These are phyloP conservation scores for Muricea muricata DNA, from an alignment of 92 coral and sea anemone genomes.

Conservation along the genomic window DNA sequence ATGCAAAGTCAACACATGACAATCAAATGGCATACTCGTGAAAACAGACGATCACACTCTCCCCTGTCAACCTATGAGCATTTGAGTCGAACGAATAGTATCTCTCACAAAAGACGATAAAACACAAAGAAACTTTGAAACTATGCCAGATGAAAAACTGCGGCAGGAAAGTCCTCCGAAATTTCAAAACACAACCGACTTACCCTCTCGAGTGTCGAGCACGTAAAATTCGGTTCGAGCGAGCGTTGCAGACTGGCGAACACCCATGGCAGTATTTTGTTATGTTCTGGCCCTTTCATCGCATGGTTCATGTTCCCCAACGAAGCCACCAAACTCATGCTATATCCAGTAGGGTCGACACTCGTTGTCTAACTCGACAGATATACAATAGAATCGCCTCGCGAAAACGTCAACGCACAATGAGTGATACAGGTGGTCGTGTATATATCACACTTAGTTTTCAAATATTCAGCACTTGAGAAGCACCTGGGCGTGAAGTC, in stretches of 20 bases:
- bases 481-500: conserved; percentile 1
- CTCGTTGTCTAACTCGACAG: neutral
- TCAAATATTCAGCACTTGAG: neutral
- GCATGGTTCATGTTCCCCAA: too few species aligned
- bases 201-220: conserved; percentile 32
- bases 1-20: neutral
- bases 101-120: neutral
- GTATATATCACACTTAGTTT: neutral
- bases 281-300: neutral
- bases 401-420: neutral
- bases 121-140: too few species aligned
- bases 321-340: too few species aligned
- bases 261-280: neutral
- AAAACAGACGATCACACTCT: too few species aligned
- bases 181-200: neutral
- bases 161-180: too few species aligned
- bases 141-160: too few species aligned
- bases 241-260: conserved; percentile 1
- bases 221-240: conserved; percentile 20
- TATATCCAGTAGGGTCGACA: neutral
- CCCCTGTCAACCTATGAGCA: too few species aligned
- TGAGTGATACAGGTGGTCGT: neutral
- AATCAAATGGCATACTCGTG: neutral
- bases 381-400: neutral
- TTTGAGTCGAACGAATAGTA: too few species aligned